Conservation (phyloP, 2,797 vertebrate species). For the Lagocephalus sceleratus region DNA sequence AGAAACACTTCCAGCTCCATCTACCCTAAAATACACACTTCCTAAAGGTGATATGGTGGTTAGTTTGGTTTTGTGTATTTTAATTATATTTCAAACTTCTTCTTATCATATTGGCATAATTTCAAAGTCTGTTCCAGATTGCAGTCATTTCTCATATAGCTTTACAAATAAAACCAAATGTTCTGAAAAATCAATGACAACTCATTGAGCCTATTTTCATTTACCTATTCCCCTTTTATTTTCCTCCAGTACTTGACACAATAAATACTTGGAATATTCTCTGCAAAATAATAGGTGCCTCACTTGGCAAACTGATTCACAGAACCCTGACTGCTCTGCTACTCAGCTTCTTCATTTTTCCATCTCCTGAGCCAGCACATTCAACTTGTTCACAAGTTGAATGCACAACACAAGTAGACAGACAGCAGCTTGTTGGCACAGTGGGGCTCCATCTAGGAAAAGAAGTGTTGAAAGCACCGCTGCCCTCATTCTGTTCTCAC, state of each 20-base stretch:
- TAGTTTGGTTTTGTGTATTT: too few relatives aligned
- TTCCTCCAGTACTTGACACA: too few relatives aligned
- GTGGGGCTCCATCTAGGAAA: conserved; percentile 38
- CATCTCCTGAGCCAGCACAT: conserved; percentile 19
- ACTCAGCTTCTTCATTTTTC: conserved; percentile 19
- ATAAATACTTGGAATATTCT: conserved; percentile 1
- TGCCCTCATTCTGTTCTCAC: conserved; percentile 55
- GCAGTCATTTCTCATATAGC: too few relatives aligned
- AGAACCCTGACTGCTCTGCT: conserved; percentile 20
- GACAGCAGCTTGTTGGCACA: conserved; percentile 44
- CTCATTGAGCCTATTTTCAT: not conserved
- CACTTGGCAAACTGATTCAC: conserved; percentile 23
- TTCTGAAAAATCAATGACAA: not conserved
- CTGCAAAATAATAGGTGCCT: conserved; percentile 18
- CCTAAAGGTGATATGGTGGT: too few relatives aligned
- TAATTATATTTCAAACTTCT: too few relatives aligned
- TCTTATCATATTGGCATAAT: too few relatives aligned
- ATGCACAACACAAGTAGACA: conserved; percentile 41
- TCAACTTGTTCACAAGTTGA: too few relatives aligned
- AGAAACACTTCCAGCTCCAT: too few relatives aligned
- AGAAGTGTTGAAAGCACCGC: conserved; percentile 34
- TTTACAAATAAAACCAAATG: too few relatives aligned
- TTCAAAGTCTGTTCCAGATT: too few relatives aligned
- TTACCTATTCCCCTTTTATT: conserved; percentile 4
- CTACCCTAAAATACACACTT: too few relatives aligned